phyloP scores from a whole-genome alignment of 2,113 vertebrate species.

The Rhea americana region DNA sequence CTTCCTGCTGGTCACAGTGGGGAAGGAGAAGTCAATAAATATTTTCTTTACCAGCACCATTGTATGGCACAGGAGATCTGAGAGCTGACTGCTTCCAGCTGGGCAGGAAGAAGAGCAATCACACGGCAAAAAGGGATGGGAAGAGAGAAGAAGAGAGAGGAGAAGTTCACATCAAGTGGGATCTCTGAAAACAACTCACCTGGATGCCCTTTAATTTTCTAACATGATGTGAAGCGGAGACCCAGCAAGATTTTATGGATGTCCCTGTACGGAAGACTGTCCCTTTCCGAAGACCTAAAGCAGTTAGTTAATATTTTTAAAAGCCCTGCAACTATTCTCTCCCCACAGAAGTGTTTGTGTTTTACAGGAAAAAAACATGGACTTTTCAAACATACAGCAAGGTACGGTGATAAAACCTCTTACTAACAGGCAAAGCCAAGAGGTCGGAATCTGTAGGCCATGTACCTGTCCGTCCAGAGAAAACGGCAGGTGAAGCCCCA shows the following conservation, averaged over 20 bases:
- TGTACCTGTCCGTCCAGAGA: rapidly evolving
- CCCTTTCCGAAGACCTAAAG: background rate
- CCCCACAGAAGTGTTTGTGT: background rate
- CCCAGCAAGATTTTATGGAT: background rate
- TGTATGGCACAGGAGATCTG: background rate
- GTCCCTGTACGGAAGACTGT: background rate
- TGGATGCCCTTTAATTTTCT: background rate
- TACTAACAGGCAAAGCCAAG: background rate
- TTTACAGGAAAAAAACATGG: background rate
- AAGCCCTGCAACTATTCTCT: background rate
- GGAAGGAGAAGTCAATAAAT: conserved; percentile 9
- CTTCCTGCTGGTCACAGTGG: conserved; percentile 26
- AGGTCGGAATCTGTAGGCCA: background rate
- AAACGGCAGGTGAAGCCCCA: background rate
- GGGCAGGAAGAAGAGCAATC: conserved; percentile 4
- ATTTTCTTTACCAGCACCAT: background rate
- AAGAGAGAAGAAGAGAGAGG: background rate
- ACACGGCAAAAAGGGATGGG: background rate
- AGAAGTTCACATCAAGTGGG: background rate
- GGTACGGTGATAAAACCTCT: background rate
- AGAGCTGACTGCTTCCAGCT: background rate
- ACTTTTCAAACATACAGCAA: background rate
- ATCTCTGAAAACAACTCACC: background rate
- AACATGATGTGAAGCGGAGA: background rate
- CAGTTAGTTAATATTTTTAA: background rate